These are phyloP conservation scores for Cardinalis cardinalis DNA, from an alignment of 2,113 vertebrate genomes.

Conservation along the genomic window DNA sequence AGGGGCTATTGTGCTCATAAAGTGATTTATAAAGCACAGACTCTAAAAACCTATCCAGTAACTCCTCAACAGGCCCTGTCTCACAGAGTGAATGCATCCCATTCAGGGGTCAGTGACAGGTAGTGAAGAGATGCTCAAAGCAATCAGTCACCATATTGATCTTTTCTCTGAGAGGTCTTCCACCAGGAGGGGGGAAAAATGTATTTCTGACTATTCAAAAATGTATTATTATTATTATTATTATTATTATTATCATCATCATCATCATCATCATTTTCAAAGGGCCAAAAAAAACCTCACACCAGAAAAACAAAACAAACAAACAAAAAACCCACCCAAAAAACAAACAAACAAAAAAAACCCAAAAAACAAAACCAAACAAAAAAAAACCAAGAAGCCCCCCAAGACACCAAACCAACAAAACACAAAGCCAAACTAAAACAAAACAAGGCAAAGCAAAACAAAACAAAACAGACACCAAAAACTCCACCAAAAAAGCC, in stretches of 20 bases:
- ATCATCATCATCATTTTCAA: too few relatives aligned
- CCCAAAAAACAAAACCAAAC: too few relatives aligned
- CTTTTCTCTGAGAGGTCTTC: background rate
- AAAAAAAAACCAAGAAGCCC: too few relatives aligned
- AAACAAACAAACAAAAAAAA: background rate
- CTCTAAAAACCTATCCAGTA: background rate
- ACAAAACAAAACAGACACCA: background rate
- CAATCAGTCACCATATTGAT: background rate
- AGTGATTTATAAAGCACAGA: background rate
- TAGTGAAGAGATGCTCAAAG: background rate
- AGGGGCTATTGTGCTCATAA: background rate
- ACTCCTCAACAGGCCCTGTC: background rate
- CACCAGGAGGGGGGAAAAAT: too few relatives aligned
- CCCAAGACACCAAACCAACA: background rate
- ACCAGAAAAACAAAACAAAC: background rate
- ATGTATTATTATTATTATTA: too few relatives aligned
- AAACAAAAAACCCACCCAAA: too few relatives aligned
- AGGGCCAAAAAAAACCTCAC: background rate
- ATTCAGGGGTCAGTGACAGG: background rate
- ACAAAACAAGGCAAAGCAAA: background rate
- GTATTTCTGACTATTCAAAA: background rate
- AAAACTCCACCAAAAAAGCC: background rate
- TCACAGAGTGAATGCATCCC: background rate
- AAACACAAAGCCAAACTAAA: background rate
- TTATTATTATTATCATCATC: too few relatives aligned